These are phyloP conservation scores for Unio pictorum DNA, from an alignment of 2,888 invertebrate species.

Conservation along the genomic window DNA sequence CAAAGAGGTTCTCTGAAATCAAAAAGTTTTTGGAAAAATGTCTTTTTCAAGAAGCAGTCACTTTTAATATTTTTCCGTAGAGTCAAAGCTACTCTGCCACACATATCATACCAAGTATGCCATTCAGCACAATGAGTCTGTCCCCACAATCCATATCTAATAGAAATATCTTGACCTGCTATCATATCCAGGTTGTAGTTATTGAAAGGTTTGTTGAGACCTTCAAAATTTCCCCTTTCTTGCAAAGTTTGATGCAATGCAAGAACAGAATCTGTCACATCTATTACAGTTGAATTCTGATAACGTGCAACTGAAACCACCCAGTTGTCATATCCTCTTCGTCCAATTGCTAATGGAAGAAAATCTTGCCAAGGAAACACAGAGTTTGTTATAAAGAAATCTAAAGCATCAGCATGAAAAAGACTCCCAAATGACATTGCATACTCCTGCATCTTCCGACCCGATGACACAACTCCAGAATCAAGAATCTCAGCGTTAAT, in stretches of 20 bases:
- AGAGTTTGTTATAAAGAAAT: conserved; percentile 35
- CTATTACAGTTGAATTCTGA: conserved; percentile 24
- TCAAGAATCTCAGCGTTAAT: conserved; percentile 14
- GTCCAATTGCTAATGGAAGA: conserved; percentile 28
- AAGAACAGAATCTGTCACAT: conserved; percentile 25
- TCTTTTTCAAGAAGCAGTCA: conserved; percentile 5
- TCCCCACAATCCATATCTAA: conserved; percentile 18
- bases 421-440: conserved; percentile 16
- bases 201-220: conserved; percentile 17
- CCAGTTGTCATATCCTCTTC: conserved; percentile 39
- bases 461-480: conserved; percentile 7
- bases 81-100: conserved; percentile 14
- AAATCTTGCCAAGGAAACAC: conserved; percentile 30
- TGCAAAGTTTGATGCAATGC: conserved; percentile 31
- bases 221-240: conserved; percentile 30
- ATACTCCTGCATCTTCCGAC: conserved; percentile 5
- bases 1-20: too few relatives aligned
- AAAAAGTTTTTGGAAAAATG: too few relatives aligned
- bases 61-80: conserved; percentile 9
- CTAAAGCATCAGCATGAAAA: conserved; percentile 31
- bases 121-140: conserved; percentile 18
- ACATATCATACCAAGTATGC: conserved; percentile 26
- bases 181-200: conserved; percentile 21
- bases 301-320: conserved; percentile 26
- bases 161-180: conserved; percentile 14